These are phyloP conservation scores for Liopterus haemorrhoidalis DNA, from an alignment of 2,888 invertebrate species.

Conservation along the genomic window DNA sequence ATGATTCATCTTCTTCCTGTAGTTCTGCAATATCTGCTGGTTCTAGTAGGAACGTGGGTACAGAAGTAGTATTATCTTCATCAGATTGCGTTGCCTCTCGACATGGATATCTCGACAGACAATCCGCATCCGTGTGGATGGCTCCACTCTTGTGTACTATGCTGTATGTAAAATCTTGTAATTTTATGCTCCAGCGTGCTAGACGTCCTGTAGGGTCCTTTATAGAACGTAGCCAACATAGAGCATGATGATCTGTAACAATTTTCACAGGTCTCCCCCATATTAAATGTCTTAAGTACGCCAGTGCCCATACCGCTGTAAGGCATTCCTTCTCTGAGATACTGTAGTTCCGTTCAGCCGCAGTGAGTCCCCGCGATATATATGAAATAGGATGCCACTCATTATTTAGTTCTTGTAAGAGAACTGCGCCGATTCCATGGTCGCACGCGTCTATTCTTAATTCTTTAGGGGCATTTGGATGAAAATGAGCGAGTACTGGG, in stretches of 20 bases:
- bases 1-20: conserved; percentile 19
- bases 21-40: conserved; percentile 17
- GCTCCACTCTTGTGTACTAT: conserved; percentile 16
- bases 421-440: too few species aligned
- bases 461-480: too few species aligned
- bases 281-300: conserved; percentile 5
- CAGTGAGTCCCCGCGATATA: too few species aligned
- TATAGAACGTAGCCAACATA: conserved; percentile 14
- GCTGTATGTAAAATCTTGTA: conserved; percentile 21
- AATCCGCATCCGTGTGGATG: conserved; percentile 12
- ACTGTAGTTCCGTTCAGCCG: conserved; percentile 39
- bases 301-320: conserved; percentile 34
- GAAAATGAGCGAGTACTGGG: too few species aligned
- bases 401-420: too few species aligned
- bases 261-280: conserved; percentile 11
- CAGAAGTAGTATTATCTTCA: too few species aligned
- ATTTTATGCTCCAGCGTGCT: conserved; percentile 17
- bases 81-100: too few species aligned
- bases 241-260: conserved; percentile 16
- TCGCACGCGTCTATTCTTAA: too few species aligned
- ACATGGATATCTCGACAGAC: too few species aligned
- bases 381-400: too few species aligned
- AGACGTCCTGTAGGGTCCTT: conserved; percentile 14
- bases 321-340: conserved; percentile 41
- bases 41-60: too few species aligned